phyloP scores from a whole-genome alignment of 2,888 invertebrate genomes.

The Drosophila ustulata region DNA sequence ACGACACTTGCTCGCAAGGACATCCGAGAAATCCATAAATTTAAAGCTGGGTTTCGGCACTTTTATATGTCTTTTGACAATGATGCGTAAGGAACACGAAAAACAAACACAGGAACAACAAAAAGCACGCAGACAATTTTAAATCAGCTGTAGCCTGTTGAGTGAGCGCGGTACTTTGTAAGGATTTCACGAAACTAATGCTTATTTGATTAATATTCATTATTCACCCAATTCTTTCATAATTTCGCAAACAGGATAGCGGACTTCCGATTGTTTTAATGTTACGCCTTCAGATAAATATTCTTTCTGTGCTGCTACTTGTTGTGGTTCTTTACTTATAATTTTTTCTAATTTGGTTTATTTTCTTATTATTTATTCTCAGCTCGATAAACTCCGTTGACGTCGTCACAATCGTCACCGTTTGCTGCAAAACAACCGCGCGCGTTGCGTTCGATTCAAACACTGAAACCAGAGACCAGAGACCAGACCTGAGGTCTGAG shows the following conservation, averaged over 20 bases:
- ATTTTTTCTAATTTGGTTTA: constrained; percentile 36
- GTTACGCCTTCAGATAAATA: constrained; percentile 12
- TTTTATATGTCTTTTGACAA: constrained; percentile 23
- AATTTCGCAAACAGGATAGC: constrained; percentile 50
- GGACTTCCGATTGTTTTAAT: constrained; percentile 14
- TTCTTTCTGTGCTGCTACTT: constrained; percentile 1
- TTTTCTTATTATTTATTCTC: constrained; percentile 47
- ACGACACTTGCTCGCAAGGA: constrained; percentile 75
- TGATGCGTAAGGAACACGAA: constrained; percentile 9
- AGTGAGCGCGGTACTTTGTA: constrained; percentile 55
- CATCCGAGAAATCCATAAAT: constrained; percentile 76
- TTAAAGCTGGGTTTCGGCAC: constrained; percentile 68
- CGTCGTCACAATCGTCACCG: constrained; percentile 17
- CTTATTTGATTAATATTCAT: constrained; percentile 17
- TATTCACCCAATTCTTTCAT: constrained; percentile 69
- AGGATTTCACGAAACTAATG: constrained; percentile 1
- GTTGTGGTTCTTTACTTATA: neutral
- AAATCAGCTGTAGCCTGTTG: constrained; percentile 63
- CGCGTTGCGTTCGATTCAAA: constrained; percentile 62
- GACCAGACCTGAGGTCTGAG: constrained; percentile 21
- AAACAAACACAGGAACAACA: constrained; percentile 16
- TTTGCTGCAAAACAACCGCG: constrained; percentile 64
- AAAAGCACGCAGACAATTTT: constrained; percentile 20
- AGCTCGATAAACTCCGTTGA: constrained; percentile 27
- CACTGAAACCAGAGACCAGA: constrained; percentile 38